Percentiles rank a stretch among this genome's conserved stretches.
These are phyloP conservation scores for Ichneumoninae sp. DNA, from an alignment of 2,888 invertebrate species.

Conservation along the genomic window DNA sequence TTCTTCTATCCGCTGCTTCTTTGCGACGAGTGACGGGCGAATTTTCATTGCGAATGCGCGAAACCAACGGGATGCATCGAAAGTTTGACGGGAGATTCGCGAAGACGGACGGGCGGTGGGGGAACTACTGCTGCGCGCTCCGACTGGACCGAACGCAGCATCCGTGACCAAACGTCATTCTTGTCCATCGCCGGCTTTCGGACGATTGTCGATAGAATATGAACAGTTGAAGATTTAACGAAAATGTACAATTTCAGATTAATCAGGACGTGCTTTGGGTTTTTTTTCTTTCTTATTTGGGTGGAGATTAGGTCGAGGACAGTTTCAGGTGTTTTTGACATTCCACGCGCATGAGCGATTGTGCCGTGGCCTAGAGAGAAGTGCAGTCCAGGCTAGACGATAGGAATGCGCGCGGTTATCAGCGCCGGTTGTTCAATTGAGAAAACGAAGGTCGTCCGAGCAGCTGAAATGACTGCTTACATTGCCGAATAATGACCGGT, in stretches of 20 bases:
- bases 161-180: constrained; percentile 18
- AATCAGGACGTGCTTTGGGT: background rate
- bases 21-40: constrained; percentile 11
- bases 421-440: constrained; percentile 1
- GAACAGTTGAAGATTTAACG: background rate
- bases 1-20: background rate
- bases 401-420: constrained; percentile 1
- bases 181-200: constrained; percentile 2
- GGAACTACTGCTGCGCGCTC: constrained; percentile 27
- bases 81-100: constrained; percentile 49
- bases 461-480: background rate
- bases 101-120: background rate
- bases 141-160: constrained; percentile 51
- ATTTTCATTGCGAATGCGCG: constrained; percentile 14
- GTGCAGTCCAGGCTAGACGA: background rate
- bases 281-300: background rate
- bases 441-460: background rate
- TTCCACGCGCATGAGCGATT: background rate
- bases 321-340: background rate
- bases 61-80: constrained; percentile 12
- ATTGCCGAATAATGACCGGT: background rate
- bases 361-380: constrained; percentile 8
- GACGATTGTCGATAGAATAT: background rate
- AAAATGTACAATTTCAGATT: background rate
- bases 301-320: background rate